phyloP scores from a whole-genome alignment of 2,888 invertebrate genomes.

The Drosophila tripunctata region DNA sequence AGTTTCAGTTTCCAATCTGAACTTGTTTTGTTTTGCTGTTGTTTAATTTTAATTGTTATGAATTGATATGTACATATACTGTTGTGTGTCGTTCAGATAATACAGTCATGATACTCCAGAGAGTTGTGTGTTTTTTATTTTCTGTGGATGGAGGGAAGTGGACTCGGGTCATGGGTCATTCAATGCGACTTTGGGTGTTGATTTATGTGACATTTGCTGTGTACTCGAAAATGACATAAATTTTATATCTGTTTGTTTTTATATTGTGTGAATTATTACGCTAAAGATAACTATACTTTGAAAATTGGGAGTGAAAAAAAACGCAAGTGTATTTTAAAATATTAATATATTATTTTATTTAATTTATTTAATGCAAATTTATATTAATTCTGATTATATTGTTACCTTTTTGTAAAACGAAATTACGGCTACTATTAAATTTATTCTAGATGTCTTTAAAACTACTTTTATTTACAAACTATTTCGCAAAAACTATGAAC shows the following conservation, averaged over 20 bases:
- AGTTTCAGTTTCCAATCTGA: slow-evolving; percentile 8
- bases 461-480: no score
- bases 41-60: slow-evolving; percentile 70
- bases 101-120: slow-evolving; percentile 6
- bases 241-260: slow-evolving; percentile 26
- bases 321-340: not conserved
- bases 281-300: slow-evolving; percentile 19
- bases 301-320: not conserved
- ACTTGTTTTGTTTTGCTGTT: slow-evolving; percentile 44
- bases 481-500: no score
- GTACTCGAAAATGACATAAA: slow-evolving; percentile 15
- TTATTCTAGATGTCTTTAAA: no score
- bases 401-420: no score
- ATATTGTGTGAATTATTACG: slow-evolving; percentile 31
- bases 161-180: slow-evolving; percentile 7
- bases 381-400: no score
- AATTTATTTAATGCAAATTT: not conserved
- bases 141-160: not conserved
- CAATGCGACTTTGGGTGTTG: slow-evolving; percentile 50
- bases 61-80: slow-evolving; percentile 75
- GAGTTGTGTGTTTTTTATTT: slow-evolving; percentile 17
- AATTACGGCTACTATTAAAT: no score
- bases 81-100: slow-evolving; percentile 58
- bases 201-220: slow-evolving; percentile 60
- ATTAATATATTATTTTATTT: not conserved